Conservation (phyloP, 2,113 vertebrate genomes). For the Muntiacus muntjak region DNA sequence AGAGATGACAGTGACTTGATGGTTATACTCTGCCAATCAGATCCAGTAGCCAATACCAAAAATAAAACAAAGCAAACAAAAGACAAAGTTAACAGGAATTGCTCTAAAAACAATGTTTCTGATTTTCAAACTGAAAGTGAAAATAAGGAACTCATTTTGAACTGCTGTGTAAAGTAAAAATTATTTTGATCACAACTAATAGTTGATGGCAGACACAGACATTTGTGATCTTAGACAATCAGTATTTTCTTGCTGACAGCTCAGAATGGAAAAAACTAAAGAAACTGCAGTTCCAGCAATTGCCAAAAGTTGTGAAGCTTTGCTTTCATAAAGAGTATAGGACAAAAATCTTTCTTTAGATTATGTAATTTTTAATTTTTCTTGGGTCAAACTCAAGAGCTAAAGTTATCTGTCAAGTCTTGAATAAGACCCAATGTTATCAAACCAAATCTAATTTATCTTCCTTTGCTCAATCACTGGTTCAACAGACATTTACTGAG, state of each 20-base stretch:
- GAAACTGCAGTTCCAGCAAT: not conserved
- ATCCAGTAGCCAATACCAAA: not conserved
- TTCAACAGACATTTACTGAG: not conserved
- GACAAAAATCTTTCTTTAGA: not conserved
- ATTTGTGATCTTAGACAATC: not conserved
- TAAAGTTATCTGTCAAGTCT: not conserved
- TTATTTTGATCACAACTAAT: not conserved
- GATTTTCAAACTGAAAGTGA: conserved; percentile 36
- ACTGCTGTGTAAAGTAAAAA: not conserved
- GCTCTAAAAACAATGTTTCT: not conserved
- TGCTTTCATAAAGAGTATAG: not conserved
- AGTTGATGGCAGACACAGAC: not conserved
- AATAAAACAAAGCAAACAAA: not conserved
- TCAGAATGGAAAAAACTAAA: not conserved
- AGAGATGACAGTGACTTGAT: not conserved
- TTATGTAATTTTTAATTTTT: not conserved
- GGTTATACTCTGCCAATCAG: not conserved
- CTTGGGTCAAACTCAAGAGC: not conserved
- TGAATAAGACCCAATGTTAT: not conserved
- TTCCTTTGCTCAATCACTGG: not conserved
- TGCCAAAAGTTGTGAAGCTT: conserved; percentile 18
- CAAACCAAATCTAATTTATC: not conserved
- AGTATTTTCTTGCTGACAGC: not conserved
- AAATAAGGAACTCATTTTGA: conserved; percentile 34
- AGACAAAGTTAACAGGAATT: not conserved